These are phyloP conservation scores for Carassius carassius DNA, from an alignment of 2,113 vertebrate species.

Conservation along the genomic window DNA sequence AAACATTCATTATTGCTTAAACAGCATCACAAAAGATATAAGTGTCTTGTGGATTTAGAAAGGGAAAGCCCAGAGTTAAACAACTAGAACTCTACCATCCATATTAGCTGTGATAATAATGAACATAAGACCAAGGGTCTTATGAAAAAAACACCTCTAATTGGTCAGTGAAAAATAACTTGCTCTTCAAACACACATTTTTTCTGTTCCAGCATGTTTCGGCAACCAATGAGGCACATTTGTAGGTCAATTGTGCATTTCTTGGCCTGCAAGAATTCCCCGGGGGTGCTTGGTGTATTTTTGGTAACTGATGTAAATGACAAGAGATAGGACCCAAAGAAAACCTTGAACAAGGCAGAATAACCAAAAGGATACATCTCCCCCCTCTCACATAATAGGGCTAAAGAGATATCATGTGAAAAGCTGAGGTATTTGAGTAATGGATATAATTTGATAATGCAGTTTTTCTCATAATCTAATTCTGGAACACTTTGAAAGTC, in stretches of 20 bases:
- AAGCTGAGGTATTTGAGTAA: slow-evolving; percentile 75
- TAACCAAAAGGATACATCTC: slow-evolving; percentile 56
- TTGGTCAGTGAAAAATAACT: slow-evolving; percentile 16
- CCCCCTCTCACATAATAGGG: slow-evolving; percentile 66
- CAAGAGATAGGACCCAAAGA: slow-evolving; percentile 56
- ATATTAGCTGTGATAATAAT: neutral
- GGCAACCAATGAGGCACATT: neutral
- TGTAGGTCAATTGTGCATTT: slow-evolving; percentile 37
- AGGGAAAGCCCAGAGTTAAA: neutral
- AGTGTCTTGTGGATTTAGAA: slow-evolving; percentile 21
- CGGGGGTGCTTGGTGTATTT: slow-evolving; percentile 55
- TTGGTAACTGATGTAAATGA: slow-evolving; percentile 49
- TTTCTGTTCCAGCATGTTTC: neutral
- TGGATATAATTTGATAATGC: slow-evolving; percentile 79
- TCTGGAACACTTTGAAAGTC: slow-evolving; percentile 73
- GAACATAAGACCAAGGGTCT: neutral
- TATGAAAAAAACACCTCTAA: neutral
- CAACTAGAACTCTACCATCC: neutral
- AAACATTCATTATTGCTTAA: slow-evolving; percentile 20
- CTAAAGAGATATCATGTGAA: slow-evolving; percentile 79
- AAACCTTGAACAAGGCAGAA: slow-evolving; percentile 45
- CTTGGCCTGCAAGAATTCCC: slow-evolving; percentile 47
- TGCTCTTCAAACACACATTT: slow-evolving; percentile 3
- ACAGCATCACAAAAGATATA: slow-evolving; percentile 19
- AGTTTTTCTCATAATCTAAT: slow-evolving; percentile 80